Evolutionary conservation across 1,140 invertebrate species (phyloP), one percentile per base, ranked within the genome.

Genomic region (Onthophagus taurus): DNA sequence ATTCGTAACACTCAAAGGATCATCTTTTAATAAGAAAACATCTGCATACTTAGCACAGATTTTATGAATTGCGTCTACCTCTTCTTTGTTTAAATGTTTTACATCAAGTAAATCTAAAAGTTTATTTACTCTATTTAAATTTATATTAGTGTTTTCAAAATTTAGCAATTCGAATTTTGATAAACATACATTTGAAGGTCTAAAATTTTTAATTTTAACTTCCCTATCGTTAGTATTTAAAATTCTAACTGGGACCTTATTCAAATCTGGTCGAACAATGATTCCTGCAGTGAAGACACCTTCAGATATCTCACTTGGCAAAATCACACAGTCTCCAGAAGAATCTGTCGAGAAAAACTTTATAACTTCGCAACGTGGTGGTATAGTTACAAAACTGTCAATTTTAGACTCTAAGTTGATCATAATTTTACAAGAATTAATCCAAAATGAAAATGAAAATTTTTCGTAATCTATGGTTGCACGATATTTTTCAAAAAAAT

Each of bases 1-100:
- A 37, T 55, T 51, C 5, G 48, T 55, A 24, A 37, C 43, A 4
- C 7, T 29, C 7, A 29, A n/a, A 8, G 24, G 24, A 21, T 60
- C 58, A 45, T 51, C n/a, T n/a, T n/a, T n/a, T n/a, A n/a, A n/a
- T n/a, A n/a, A n/a, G n/a, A n/a, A n/a, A n/a, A n/a, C n/a, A n/a
- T n/a, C n/a, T n/a, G n/a, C n/a, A n/a, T n/a, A n/a, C n/a, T n/a
- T n/a, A n/a, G n/a, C n/a, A n/a, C n/a, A n/a, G n/a, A n/a, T n/a
- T n/a, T n/a, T n/a, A n/a, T n/a, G n/a, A n/a, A n/a, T n/a, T n/a
- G n/a, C 31, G 17, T n/a, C 8, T 44, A 31, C 41, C 48, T 59
- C 57, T 38, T 59, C 52, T 17, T 12, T 38, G 13, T 8, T 34
- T 8, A 8, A 16, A 34, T 8, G 7, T 6, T 8, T 34, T 7